These are phyloP conservation scores for Microcaecilia unicolor DNA, from an alignment of 2,797 vertebrate species.

Conservation along the genomic window DNA sequence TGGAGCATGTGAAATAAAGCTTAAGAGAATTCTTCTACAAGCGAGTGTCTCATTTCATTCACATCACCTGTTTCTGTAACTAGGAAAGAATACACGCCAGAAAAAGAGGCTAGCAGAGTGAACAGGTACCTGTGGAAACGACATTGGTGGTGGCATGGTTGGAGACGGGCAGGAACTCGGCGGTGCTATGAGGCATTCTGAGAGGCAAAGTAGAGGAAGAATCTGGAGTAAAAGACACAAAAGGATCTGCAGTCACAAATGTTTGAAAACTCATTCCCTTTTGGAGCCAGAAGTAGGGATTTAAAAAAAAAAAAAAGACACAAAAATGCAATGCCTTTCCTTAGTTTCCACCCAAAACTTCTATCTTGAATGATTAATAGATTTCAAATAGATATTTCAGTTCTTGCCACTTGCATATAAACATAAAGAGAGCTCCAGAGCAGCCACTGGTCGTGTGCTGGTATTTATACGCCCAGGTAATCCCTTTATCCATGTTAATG, in stretches of 20 bases:
- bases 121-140: constrained; percentile 80
- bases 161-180: constrained; percentile 77
- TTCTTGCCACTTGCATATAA: constrained; percentile 51
- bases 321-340: constrained; percentile 12
- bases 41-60: background rate
- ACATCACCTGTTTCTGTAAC: accelerated
- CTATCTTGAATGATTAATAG: background rate
- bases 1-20: no score
- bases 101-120: background rate
- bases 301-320: constrained; percentile 14
- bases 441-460: constrained; percentile 64
- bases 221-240: constrained; percentile 74
- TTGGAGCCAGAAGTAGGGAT: no score
- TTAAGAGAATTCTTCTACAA: background rate
- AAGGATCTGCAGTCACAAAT: constrained; percentile 75
- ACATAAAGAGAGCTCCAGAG: constrained; percentile 42
- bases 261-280: constrained; percentile 86
- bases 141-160: constrained; percentile 85
- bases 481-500: constrained; percentile 77
- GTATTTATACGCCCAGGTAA: constrained; percentile 81
- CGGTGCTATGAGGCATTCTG: constrained; percentile 86
- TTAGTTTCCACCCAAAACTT: constrained; percentile 4
- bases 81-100: constrained; percentile 6
- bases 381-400: constrained; percentile 19
- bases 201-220: constrained; percentile 73